Percentiles rank a stretch among this genome's conserved stretches.
Evolutionary conservation across 2,797 vertebrate genomes (phyloP).

Genomic region (Macrochelys suwanniensis): DNA sequence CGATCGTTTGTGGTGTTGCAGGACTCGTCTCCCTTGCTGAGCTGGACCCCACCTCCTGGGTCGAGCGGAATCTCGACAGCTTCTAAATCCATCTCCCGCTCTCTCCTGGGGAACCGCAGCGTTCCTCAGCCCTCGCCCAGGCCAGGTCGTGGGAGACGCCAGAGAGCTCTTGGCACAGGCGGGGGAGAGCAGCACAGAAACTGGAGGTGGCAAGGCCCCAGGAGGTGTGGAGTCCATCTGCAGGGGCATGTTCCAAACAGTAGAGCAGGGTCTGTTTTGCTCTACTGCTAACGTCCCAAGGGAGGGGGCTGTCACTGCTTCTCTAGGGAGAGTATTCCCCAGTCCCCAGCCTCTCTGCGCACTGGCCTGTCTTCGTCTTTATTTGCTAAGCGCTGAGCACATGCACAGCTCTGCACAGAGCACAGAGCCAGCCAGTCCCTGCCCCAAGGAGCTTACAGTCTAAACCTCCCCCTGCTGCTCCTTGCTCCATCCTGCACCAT

Average conservation of each 20-base stretch:
- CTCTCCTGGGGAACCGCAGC: background rate
- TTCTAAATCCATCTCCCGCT: background rate
- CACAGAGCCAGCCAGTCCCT: background rate
- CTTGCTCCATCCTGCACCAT: fast-evolving
- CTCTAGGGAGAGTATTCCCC: background rate
- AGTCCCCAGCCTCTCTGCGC: background rate
- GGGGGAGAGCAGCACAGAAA: background rate
- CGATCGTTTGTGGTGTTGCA: background rate
- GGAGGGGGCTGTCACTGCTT: background rate
- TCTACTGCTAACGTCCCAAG: background rate
- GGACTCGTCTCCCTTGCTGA: background rate
- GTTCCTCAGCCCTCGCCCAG: background rate
- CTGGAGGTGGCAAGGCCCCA: background rate
- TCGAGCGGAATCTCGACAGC: background rate
- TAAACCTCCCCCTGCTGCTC: background rate
- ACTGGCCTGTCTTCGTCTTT: background rate
- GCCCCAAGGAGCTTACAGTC: background rate
- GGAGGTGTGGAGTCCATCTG: background rate
- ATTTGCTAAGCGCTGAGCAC: background rate
- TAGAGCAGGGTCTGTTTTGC: background rate
- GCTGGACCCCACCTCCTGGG: background rate
- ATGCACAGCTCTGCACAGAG: background rate
- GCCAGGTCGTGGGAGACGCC: background rate
- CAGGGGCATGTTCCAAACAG: background rate
- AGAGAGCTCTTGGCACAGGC: background rate